Evolutionary conservation across 2,797 vertebrate genomes (phyloP), one percentile per base, ranked within the genome.

Genomic region (Channa striata): DNA sequence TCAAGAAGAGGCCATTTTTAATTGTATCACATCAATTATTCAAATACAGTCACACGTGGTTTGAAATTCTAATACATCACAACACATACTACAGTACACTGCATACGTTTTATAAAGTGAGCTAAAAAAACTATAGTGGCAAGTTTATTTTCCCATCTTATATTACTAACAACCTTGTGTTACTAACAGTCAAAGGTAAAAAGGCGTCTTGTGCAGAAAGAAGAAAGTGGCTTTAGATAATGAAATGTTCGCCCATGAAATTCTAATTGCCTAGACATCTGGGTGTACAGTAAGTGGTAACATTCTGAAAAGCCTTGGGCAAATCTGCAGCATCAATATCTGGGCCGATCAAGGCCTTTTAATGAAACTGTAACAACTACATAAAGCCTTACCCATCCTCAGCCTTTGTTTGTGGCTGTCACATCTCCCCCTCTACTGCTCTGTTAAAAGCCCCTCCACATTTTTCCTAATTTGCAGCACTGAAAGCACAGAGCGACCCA

Each of bases 1-100:
- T 89, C 46, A 87, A 37, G 36, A 37, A 12, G 36, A 72, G 54
- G 78, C 85, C 83, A 83, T 86, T 89, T 85, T 85, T 86, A 70
- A 1, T 81, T 85, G 72, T 61, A 72, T 71, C 68, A 42, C 81
- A 56, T 68, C 11, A 19, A 66, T n/a, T n/a, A n/a, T n/a, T n/a
- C n/a, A n/a, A n/a, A n/a, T n/a, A n/a, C n/a, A n/a, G n/a, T n/a
- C n/a, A n/a, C n/a, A n/a, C n/a, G n/a, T 65, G 74, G 59, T 43
- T 40, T 8, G 30, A 75, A 52, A 46, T 68, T 76, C n/a, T 19
- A 16, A 59, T n/a, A 10, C 37, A 49, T 59, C 76, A 59, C 39
- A 36, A 68, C 59, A 56, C 40, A 49, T 1, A 53, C 49, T 1
- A 16, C 3, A 50, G 63, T 10, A 13, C 13, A 50, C 30, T 46